These are phyloP conservation scores for Alcis repandata DNA, from an alignment of 2,888 invertebrate species.

Conservation along the genomic window DNA sequence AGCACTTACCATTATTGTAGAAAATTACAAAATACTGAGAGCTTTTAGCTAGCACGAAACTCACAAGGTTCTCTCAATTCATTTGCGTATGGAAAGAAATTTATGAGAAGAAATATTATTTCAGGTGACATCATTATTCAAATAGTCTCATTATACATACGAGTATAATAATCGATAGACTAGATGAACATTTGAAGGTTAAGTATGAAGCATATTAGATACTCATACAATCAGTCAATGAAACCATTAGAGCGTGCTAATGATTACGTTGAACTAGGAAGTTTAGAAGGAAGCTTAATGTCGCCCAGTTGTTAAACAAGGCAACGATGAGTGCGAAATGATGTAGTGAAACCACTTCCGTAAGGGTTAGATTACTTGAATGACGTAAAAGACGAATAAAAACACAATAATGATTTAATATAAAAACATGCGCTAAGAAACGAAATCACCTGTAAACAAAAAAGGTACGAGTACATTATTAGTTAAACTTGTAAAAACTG, in stretches of 20 bases:
- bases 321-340: conserved; percentile 29
- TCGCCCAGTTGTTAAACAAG: conserved; percentile 37
- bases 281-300: conserved; percentile 62
- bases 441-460: neutral
- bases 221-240: conserved; percentile 36
- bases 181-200: neutral
- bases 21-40: conserved; percentile 12
- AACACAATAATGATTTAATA: too few species aligned
- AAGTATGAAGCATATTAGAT: neutral
- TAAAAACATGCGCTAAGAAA: neutral
- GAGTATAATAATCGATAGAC: neutral
- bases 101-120: conserved; percentile 10
- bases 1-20: conserved; percentile 5
- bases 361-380: conserved; percentile 7
- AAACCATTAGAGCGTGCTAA: conserved; percentile 63
- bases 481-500: neutral
- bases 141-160: conserved; percentile 4
- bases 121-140: neutral
- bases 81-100: neutral
- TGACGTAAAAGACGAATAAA: conserved; percentile 1
- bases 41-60: conserved; percentile 19
- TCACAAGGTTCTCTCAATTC: neutral
- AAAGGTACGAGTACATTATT: neutral
- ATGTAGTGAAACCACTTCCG: conserved; percentile 21
- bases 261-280: conserved; percentile 62